A percentile compares a stretch with the other conserved stretches of the same genome.
These are phyloP conservation scores for Phymatocera aterrima DNA, from an alignment of 2,888 invertebrate genomes.

Conservation along the genomic window DNA sequence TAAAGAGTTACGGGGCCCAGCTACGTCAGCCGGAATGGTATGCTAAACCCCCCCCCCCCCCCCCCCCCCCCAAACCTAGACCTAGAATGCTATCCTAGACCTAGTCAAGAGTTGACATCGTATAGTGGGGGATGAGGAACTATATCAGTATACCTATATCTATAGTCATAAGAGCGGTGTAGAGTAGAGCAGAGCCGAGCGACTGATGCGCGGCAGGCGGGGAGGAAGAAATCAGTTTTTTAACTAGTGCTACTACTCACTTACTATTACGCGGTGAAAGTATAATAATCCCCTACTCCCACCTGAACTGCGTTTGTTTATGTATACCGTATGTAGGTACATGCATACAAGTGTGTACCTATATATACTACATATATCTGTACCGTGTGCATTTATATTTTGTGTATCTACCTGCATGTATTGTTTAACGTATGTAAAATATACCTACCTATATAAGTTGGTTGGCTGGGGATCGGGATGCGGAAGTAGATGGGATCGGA, in stretches of 20 bases:
- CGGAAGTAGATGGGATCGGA: conserved; percentile 41
- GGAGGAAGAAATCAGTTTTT: no score
- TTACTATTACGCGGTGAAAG: conserved; percentile 66
- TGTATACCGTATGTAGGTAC: conserved; percentile 21
- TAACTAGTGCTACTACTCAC: no score
- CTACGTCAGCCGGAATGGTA: conserved; percentile 53
- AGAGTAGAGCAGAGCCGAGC: conserved; percentile 27
- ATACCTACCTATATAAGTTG: conserved; percentile 8
- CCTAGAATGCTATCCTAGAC: conserved; percentile 72
- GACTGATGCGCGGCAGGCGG: conserved; percentile 50
- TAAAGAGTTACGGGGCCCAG: conserved; percentile 3
- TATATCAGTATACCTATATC: no score
- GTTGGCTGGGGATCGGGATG: not conserved
- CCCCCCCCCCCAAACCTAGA: no score
- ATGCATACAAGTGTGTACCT: conserved; percentile 13
- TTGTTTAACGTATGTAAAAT: not conserved
- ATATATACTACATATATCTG: no score
- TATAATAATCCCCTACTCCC: conserved; percentile 56
- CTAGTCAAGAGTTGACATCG: conserved; percentile 47
- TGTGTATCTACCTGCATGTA: not conserved
- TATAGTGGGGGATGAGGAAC: not conserved
- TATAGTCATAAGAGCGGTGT: conserved; percentile 42
- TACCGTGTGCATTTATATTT: no score
- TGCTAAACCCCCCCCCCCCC: no score
- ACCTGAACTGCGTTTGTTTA: no score